Evolutionary conservation across 2,797 vertebrate species (phyloP).

Genomic region (Cuniculus paca): DNA sequence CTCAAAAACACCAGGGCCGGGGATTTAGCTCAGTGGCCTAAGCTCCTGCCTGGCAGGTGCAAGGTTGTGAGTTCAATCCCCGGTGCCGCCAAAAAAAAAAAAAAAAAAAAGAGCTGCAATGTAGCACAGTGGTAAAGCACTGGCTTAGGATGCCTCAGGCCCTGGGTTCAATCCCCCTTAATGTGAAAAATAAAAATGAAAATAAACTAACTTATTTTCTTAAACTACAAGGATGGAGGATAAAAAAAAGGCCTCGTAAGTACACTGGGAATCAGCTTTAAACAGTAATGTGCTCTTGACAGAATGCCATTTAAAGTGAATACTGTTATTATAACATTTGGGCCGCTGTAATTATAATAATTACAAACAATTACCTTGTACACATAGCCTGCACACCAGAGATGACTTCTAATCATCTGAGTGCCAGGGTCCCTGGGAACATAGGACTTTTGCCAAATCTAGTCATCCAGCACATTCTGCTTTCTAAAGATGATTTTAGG

Average conservation of each 20-base stretch:
- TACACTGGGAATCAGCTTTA: not conserved
- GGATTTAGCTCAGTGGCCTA: no score
- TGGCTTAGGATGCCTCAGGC: not conserved
- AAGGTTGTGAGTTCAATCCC: no score
- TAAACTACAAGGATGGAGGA: not conserved
- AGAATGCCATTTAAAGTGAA: constrained; percentile 58
- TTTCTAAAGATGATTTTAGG: not conserved
- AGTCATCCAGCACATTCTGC: not conserved
- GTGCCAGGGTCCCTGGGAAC: not conserved
- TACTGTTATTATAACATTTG: not conserved
- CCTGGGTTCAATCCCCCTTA: not conserved
- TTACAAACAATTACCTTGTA: not conserved
- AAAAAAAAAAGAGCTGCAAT: not conserved
- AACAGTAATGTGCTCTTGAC: constrained; percentile 41
- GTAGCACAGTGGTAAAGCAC: not conserved
- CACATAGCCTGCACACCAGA: not conserved
- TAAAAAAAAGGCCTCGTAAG: not conserved
- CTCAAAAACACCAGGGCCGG: no score
- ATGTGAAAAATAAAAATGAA: not conserved
- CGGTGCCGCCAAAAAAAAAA: no score
- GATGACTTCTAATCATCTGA: not conserved
- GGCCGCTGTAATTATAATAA: constrained; percentile 48
- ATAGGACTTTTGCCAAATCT: not conserved
- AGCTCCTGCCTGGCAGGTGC: no score
- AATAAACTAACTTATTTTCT: constrained; percentile 1